Evolutionary conservation across 2,888 invertebrate species (phyloP).

Genomic region (Scaptomyza reducta): DNA sequence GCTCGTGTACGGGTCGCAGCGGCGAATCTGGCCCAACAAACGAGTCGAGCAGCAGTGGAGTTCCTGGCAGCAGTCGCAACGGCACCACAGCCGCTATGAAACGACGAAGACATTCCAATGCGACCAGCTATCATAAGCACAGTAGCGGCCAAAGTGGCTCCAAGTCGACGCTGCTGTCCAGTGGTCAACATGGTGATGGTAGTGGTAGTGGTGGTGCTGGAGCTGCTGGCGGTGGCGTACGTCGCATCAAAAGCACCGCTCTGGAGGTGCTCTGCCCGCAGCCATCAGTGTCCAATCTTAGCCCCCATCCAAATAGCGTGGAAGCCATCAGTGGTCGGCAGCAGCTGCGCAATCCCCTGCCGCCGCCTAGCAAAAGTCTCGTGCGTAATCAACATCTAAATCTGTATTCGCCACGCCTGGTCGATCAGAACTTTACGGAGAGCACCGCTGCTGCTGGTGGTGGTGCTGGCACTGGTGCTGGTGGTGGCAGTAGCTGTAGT

Average conservation of each 20-base stretch:
- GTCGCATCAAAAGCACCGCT: constrained; percentile 89
- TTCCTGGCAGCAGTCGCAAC: constrained; percentile 24
- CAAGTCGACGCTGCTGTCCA: constrained; percentile 50
- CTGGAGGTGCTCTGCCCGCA: constrained; percentile 89
- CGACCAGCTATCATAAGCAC: constrained; percentile 77
- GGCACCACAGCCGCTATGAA: constrained; percentile 68
- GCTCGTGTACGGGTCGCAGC: constrained; percentile 30
- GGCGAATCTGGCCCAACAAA: constrained; percentile 27
- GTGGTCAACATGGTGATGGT: constrained; percentile 32
- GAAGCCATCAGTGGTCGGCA: constrained; percentile 89
- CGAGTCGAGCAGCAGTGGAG: constrained; percentile 8
- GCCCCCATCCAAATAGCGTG: constrained; percentile 92
- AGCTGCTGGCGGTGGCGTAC: constrained; percentile 81
- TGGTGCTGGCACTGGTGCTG: constrained; percentile 4
- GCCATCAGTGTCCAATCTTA: constrained; percentile 88
- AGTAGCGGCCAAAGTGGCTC: constrained; percentile 37
- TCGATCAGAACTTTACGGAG: constrained; percentile 70
- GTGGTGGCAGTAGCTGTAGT: constrained; percentile 61
- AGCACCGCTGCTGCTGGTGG: constrained; percentile 5
- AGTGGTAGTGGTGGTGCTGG: constrained; percentile 61
- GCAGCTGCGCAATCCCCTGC: constrained; percentile 88
- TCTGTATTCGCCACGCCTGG: constrained; percentile 85
- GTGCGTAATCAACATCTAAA: constrained; percentile 89
- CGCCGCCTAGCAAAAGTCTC: constrained; percentile 89
- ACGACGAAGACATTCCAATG: constrained; percentile 84